Evolutionary conservation across 1,140 invertebrate species (phyloP), one percentile per base, ranked within the genome.

Genomic region (Zeugodacus cucurbitae): DNA sequence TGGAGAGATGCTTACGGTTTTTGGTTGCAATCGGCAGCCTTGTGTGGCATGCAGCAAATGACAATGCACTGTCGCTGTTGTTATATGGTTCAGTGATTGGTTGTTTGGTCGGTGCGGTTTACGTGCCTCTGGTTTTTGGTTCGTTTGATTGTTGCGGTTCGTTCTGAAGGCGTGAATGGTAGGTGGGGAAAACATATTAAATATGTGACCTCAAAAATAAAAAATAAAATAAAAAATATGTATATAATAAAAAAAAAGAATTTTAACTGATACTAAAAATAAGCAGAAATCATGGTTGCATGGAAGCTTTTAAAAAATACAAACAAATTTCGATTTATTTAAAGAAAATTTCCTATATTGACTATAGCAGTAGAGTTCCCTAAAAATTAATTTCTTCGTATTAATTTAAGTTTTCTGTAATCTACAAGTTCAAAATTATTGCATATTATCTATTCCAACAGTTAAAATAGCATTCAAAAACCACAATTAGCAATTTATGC

Each of bases 41-140:
- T 82, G 74, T 74, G 70, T 82, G 41, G 41, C 74, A 82, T 82
- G 74, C 74, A 82, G 22, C 41, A 82, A 48, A 82, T n/a, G 26
- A 48, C 74, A 48, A 29, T 54, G 8, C 74, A 48, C 41, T 26
- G 74, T 82, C 74, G 26, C 41, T 26, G 74, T 82, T 82, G 74
- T 82, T 82, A 82, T 82, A 82, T 82, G 74, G 74, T 82, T 82
- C 74, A 82, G 44, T 82, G 74, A 82, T 48, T 82, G 74, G 74
- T 82, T 82, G 41, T 82, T 48, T 48, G 74, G 74, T 48, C 26
- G 74, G 74, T 82, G 74, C 29, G 74, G 37, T 82, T 82, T 82
- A 29, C 26, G 74, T n/a, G 74, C 20, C n/a, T n/a, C n/a, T 14
- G n/a, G 74, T 37, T 70, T 82, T 70, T 82, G 74, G 11, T 82